phyloP scores from a whole-genome alignment of 2,113 vertebrate species.

The Rutilus rutilus region DNA sequence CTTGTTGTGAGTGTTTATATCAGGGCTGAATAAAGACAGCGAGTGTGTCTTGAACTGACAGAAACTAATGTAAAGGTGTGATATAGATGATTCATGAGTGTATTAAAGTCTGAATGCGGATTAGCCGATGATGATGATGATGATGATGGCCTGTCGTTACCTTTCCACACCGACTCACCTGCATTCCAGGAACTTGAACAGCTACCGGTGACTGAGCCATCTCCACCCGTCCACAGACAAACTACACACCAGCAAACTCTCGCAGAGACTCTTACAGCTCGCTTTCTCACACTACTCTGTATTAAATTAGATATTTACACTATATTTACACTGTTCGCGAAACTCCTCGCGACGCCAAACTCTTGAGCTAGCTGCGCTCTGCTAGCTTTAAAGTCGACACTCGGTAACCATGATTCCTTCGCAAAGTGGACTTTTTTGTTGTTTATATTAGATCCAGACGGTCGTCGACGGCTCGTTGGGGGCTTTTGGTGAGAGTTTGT shows the following conservation, averaged over 20 bases:
- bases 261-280: not conserved
- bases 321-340: not conserved
- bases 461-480: not conserved
- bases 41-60: not conserved
- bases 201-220: conserved; percentile 86
- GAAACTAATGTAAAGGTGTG: not conserved
- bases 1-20: not conserved
- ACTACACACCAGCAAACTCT: conserved; percentile 7
- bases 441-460: not conserved
- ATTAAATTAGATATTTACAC: not conserved
- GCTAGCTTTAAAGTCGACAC: conserved; percentile 37
- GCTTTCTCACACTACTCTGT: not conserved
- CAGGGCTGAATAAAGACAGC: not conserved
- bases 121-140: not conserved
- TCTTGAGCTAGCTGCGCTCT: conserved; percentile 40
- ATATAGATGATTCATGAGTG: not conserved
- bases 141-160: conserved; percentile 45
- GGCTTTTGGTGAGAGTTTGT: conserved; percentile 5
- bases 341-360: conserved; percentile 10
- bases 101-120: not conserved
- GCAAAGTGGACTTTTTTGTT: not conserved
- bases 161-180: conserved; percentile 75
- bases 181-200: conserved; percentile 87
- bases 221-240: conserved; percentile 42
- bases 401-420: conserved; percentile 21